phyloP scores from a whole-genome alignment of 2,888 invertebrate species.

The Pelosia muscerda region DNA sequence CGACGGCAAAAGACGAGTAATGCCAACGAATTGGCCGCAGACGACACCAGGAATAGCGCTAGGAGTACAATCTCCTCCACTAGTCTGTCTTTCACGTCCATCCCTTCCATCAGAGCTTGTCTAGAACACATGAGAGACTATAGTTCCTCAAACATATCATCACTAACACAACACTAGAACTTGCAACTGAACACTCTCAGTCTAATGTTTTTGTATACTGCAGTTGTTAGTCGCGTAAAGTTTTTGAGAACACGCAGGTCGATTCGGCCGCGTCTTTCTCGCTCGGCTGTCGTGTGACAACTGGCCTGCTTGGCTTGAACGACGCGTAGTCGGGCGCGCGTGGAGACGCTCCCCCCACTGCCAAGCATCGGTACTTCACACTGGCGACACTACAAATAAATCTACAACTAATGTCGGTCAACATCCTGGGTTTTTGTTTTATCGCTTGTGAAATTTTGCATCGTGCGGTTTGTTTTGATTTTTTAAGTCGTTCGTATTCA shows the following conservation, averaged over 20 bases:
- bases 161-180: conserved; percentile 78
- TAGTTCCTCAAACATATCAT: conserved; percentile 80
- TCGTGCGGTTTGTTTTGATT: conserved; percentile 38
- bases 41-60: conserved; percentile 88
- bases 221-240: conserved; percentile 83
- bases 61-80: conserved; percentile 83
- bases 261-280: conserved; percentile 83
- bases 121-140: conserved; percentile 77
- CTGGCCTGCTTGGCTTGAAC: conserved; percentile 57
- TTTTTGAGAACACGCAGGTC: conserved; percentile 83
- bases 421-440: conserved; percentile 56
- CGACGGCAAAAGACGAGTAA: conserved; percentile 91
- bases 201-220: conserved; percentile 69
- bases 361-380: conserved; percentile 39
- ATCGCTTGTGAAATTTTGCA: conserved; percentile 49
- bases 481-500: neutral
- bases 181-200: conserved; percentile 81
- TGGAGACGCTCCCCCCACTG: conserved; percentile 60
- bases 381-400: conserved; percentile 51
- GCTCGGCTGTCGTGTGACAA: conserved; percentile 78
- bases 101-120: conserved; percentile 83
- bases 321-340: conserved; percentile 57
- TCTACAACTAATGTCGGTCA: conserved; percentile 57
- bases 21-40: conserved; percentile 91
- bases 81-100: conserved; percentile 81